phyloP scores from a whole-genome alignment of 2,113 vertebrate species.

The Cottus gobio region DNA sequence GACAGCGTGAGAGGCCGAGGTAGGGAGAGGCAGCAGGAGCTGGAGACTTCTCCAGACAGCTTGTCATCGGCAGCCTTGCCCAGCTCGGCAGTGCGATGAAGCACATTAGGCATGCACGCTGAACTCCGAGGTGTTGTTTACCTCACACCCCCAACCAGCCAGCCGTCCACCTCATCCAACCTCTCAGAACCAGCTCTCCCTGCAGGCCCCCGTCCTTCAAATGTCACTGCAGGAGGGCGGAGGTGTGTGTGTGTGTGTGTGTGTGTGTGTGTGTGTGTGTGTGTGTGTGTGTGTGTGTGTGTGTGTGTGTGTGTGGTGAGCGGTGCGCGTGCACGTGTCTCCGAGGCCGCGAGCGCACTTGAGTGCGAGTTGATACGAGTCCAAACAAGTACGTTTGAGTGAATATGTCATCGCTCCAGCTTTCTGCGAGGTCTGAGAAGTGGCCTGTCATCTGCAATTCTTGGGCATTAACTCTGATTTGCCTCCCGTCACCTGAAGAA shows the following conservation, averaged over 20 bases:
- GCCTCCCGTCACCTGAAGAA: slow-evolving; percentile 14
- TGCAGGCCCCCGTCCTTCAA: slow-evolving; percentile 69
- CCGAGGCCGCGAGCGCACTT: not conserved
- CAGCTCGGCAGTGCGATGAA: slow-evolving; percentile 47
- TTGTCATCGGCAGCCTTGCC: slow-evolving; percentile 65
- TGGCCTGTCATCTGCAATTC: slow-evolving; percentile 30
- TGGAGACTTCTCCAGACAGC: slow-evolving; percentile 65
- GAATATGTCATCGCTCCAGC: slow-evolving; percentile 28
- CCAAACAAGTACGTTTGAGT: slow-evolving; percentile 13
- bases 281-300: slow-evolving; percentile 8
- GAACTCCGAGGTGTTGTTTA: slow-evolving; percentile 78
- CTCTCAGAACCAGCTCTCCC: slow-evolving; percentile 67
- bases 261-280: slow-evolving; percentile 10
- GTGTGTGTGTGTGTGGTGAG: slow-evolving; percentile 4
- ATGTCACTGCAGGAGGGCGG: slow-evolving; percentile 62
- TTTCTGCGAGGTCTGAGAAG: slow-evolving; percentile 26
- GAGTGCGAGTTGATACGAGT: not conserved
- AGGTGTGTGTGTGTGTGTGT: slow-evolving; percentile 11
- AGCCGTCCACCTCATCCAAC: slow-evolving; percentile 59
- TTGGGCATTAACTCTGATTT: slow-evolving; percentile 1
- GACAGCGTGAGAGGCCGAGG: slow-evolving; percentile 39
- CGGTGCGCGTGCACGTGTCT: slow-evolving; percentile 15
- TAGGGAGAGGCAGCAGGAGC: slow-evolving; percentile 49
- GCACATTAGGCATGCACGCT: slow-evolving; percentile 74
- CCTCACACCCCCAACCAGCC: slow-evolving; percentile 63